A percentile compares a stretch with the other conserved stretches of the same genome.
Conservation (phyloP, 2,888 invertebrate species). For the Patella ulyssiponensis region DNA sequence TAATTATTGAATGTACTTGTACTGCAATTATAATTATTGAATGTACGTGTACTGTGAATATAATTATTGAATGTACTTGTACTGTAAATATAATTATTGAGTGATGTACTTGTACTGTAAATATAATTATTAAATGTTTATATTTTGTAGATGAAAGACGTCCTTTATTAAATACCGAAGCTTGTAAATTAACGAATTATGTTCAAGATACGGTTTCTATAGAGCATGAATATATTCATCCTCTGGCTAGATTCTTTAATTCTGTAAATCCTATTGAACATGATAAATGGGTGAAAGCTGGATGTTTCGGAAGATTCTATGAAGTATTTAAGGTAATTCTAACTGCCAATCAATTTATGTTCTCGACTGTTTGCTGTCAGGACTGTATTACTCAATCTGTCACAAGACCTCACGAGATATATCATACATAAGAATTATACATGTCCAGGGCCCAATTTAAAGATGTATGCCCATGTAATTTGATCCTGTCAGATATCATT, state of each 20-base stretch:
- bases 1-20: no score
- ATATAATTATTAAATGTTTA: neutral
- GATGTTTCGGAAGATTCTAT: conserved; percentile 65
- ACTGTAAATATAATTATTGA: no score
- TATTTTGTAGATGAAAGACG: conserved; percentile 4
- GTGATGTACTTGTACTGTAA: no score
- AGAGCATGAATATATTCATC: neutral
- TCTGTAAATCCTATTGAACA: conserved; percentile 65
- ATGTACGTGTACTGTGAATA: no score
- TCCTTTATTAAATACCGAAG: neutral
- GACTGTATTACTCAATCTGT: no score
- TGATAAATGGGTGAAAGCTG: conserved; percentile 72
- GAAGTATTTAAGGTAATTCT: conserved; percentile 72
- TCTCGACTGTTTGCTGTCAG: neutral
- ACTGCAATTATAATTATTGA: no score
- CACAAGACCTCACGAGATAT: no score
- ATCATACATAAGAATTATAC: no score
- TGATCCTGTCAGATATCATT: no score
- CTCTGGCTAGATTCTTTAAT: conserved; percentile 49
- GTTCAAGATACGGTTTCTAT: conserved; percentile 11
- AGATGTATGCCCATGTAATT: no score
- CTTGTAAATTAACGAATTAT: neutral
- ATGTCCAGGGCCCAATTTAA: no score
- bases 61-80: no score
- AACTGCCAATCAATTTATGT: neutral